Conservation (phyloP, 2,888 invertebrate species). For the Schizaphis graminum region DNA sequence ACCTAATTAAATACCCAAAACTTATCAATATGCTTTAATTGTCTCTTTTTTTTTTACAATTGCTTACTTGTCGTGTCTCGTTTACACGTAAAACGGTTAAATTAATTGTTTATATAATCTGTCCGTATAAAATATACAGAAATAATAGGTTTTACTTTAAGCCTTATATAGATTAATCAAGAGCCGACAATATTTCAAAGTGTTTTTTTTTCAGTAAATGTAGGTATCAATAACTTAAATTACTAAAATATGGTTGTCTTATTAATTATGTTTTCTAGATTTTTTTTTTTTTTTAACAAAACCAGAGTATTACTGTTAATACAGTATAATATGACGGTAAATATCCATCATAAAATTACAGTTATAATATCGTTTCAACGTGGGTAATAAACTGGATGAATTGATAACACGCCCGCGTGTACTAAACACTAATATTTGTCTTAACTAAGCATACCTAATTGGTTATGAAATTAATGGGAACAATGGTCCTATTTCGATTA, state of each 20-base stretch:
- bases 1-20: background rate
- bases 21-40: background rate
- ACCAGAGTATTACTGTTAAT: too few species aligned
- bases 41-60: background rate
- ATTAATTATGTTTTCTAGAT: background rate
- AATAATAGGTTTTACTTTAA: background rate
- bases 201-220: background rate
- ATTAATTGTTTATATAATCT: background rate
- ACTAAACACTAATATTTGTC: background rate
- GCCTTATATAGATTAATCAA: background rate
- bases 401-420: background rate
- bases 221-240: background rate
- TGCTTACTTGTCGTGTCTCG: background rate
- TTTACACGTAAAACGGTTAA: background rate
- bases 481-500: background rate
- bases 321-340: background rate
- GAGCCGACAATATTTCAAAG: background rate
- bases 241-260: background rate
- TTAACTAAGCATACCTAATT: conserved; percentile 11
- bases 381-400: background rate
- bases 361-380: background rate
- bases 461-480: conserved; percentile 9
- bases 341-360: background rate
- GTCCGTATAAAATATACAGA: background rate
- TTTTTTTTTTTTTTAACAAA: background rate